Evolutionary conservation across 2,797 vertebrate species (phyloP).

Genomic region (Lagocephalus sceleratus): DNA sequence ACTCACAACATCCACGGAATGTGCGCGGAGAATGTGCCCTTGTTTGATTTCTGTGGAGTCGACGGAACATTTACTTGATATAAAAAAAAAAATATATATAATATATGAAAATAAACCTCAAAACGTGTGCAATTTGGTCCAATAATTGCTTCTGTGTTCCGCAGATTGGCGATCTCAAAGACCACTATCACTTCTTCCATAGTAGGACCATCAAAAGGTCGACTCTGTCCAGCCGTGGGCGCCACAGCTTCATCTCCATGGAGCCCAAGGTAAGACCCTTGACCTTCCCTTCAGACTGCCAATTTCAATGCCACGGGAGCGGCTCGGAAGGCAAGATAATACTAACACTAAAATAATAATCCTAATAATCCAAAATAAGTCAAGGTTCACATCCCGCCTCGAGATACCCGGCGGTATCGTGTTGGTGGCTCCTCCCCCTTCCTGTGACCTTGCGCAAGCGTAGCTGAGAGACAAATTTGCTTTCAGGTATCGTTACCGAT

Average conservation of each 20-base stretch:
- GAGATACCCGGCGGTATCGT: neutral
- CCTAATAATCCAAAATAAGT: neutral
- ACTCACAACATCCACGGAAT: neutral
- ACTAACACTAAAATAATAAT: neutral
- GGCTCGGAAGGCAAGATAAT: neutral
- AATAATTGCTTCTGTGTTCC: slow-evolving; percentile 35
- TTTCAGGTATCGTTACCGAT: neutral
- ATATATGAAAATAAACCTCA: too few species aligned
- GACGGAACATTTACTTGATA: too few species aligned
- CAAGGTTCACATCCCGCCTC: neutral
- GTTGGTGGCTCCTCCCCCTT: slow-evolving; percentile 1
- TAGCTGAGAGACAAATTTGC: neutral
- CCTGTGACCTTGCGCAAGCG: too few species aligned
- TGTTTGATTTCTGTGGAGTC: too few species aligned
- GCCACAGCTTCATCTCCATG: slow-evolving; percentile 99
- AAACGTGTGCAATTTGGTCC: neutral
- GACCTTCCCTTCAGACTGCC: neutral
- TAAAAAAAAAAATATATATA: too few species aligned
- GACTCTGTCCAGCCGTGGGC: slow-evolving; percentile 90
- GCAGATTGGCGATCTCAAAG: slow-evolving; percentile 94
- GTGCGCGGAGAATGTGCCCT: neutral
- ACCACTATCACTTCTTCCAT: slow-evolving; percentile 99
- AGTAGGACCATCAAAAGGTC: slow-evolving; percentile 99
- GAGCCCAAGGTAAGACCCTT: slow-evolving; percentile 92
- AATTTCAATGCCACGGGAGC: neutral